These are phyloP conservation scores for Cotesia congregata DNA, from an alignment of 2,888 invertebrate genomes.

Conservation along the genomic window DNA sequence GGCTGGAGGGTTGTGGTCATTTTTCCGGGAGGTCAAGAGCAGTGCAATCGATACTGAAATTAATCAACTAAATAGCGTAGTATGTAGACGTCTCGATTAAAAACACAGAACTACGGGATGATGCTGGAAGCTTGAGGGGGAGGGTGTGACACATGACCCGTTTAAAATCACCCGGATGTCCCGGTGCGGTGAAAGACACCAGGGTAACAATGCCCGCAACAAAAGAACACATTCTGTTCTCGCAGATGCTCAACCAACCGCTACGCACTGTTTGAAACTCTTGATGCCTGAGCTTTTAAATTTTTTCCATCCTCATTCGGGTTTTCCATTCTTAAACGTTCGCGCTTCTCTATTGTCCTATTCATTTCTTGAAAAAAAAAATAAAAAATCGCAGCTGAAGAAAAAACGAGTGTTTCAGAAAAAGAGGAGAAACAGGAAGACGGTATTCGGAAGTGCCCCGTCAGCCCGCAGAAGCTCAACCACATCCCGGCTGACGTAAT, in stretches of 20 bases:
- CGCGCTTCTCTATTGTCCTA: conserved; percentile 25
- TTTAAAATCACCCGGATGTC: conserved; percentile 19
- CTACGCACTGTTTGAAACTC: conserved; percentile 48
- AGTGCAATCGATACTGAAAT: not conserved
- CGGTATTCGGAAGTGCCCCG: conserved; percentile 25
- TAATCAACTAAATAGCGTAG: not conserved
- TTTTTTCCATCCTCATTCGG: conserved; percentile 26
- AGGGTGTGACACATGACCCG: not conserved
- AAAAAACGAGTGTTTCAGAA: conserved; percentile 32
- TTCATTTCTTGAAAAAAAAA: conserved; percentile 23
- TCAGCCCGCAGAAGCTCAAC: conserved; percentile 34
- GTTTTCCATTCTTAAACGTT: conserved; percentile 33
- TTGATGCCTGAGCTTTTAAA: conserved; percentile 20
- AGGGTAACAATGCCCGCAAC: not conserved
- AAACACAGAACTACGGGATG: no score
- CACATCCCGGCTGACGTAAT: conserved; percentile 38
- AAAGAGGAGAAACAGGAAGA: conserved; percentile 18
- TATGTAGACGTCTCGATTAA: no score
- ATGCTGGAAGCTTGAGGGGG: not conserved
- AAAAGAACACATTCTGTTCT: conserved; percentile 1
- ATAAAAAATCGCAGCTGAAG: not conserved
- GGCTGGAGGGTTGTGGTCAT: not conserved
- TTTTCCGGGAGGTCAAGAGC: not conserved
- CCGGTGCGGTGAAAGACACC: conserved; percentile 3
- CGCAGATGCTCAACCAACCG: conserved; percentile 26